Evolutionary conservation across 1,140 invertebrate species (phyloP).

Genomic region (Penaeus japonicus): DNA sequence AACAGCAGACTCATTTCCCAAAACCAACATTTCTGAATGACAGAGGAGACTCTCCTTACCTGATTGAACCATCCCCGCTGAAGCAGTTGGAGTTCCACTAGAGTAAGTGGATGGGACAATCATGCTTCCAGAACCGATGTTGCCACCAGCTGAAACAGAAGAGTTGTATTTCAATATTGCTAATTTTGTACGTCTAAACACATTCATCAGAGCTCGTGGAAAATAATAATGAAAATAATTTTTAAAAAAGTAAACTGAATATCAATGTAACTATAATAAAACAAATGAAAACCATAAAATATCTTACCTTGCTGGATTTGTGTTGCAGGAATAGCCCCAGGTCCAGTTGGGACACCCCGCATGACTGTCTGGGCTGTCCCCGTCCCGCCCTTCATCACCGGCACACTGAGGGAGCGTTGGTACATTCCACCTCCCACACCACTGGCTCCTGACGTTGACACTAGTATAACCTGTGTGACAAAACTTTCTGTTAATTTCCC

Average conservation of each 20-base stretch:
- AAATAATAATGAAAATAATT: no score
- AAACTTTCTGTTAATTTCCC: no score
- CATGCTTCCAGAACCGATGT: constrained; percentile 30
- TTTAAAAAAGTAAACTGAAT: not conserved
- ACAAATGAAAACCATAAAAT: not conserved
- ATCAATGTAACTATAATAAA: not conserved
- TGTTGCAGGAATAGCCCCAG: not conserved
- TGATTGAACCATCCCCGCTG: constrained; percentile 31
- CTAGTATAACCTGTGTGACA: constrained; percentile 30
- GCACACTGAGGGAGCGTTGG: constrained; percentile 44
- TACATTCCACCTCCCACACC: constrained; percentile 43
- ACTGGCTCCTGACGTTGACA: constrained; percentile 48
- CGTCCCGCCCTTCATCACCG: constrained; percentile 37
- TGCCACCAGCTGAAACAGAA: constrained; percentile 26
- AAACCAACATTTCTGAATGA: not conserved
- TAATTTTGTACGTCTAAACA: no score
- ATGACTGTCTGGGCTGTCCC: constrained; percentile 23
- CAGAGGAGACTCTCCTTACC: not conserved
- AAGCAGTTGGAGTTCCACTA: constrained; percentile 18
- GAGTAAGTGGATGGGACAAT: constrained; percentile 42
- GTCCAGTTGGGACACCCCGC: constrained; percentile 15
- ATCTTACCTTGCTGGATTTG: constrained; percentile 36
- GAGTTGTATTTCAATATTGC: not conserved
- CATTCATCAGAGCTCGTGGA: no score
- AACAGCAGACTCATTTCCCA: no score